Evolutionary conservation across 2,888 invertebrate genomes (phyloP).

Genomic region (Nezara viridula): DNA sequence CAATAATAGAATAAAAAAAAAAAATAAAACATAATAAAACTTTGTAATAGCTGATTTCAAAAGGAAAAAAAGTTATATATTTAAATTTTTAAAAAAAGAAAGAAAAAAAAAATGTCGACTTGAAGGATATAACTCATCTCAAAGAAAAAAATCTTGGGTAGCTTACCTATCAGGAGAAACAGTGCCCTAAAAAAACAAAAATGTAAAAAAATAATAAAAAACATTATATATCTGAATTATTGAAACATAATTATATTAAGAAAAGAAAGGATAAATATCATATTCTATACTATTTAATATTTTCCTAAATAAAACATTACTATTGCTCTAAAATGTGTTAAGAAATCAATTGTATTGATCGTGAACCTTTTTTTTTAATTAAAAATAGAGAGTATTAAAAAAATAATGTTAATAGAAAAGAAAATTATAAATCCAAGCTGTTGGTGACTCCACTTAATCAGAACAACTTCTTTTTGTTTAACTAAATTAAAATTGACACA

Average conservation of each 20-base stretch:
- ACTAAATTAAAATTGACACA: background rate
- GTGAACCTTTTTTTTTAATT: background rate
- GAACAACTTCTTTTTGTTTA: background rate
- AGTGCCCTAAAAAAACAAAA: slow-evolving; percentile 45
- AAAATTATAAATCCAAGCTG: background rate
- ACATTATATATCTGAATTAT: background rate
- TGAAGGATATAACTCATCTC: background rate
- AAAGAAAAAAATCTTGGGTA: slow-evolving; percentile 40
- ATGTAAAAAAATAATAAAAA: slow-evolving; percentile 27
- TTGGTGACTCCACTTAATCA: background rate
- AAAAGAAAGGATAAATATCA: background rate
- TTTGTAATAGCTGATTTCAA: no score
- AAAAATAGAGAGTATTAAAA: background rate
- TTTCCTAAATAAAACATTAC: background rate
- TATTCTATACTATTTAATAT: background rate
- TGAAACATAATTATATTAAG: background rate
- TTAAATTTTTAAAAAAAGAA: background rate
- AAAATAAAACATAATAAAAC: background rate
- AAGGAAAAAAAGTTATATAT: background rate
- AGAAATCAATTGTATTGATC: background rate
- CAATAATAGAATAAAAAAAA: background rate
- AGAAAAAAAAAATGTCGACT: background rate
- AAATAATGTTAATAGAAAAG: background rate
- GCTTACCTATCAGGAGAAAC: slow-evolving; percentile 52
- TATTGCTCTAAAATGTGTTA: background rate